Evolutionary conservation across 2,113 vertebrate species (phyloP).

Genomic region (Ciconia stormi): DNA sequence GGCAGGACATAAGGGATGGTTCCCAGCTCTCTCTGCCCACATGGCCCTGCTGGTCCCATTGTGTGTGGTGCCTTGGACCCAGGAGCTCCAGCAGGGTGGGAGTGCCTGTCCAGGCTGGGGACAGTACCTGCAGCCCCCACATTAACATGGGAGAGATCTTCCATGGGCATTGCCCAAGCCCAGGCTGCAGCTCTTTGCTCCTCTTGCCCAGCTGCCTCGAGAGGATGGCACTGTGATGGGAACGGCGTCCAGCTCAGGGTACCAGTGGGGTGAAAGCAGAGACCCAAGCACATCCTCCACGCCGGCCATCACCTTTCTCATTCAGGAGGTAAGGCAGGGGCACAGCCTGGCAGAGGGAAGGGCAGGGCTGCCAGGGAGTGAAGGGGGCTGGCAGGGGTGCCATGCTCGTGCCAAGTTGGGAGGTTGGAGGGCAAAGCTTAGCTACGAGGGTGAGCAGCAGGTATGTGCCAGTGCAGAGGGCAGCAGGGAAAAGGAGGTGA

Average conservation of each 20-base stretch:
- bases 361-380: background rate
- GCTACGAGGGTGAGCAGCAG: background rate
- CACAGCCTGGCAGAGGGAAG: background rate
- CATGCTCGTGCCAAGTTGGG: fast-evolving
- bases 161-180: background rate
- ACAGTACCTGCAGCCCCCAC: background rate
- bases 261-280: background rate
- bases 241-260: background rate
- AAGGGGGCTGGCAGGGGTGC: background rate
- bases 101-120: background rate
- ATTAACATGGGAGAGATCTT: background rate
- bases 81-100: background rate
- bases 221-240: background rate
- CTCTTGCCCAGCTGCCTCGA: background rate
- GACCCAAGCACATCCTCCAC: background rate
- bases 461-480: background rate
- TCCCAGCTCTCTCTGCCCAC: background rate
- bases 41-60: background rate
- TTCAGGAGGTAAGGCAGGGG: conserved; percentile 80
- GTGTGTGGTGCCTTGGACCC: background rate
- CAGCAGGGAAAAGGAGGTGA: background rate
- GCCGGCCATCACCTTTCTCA: conserved; percentile 77
- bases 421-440: background rate
- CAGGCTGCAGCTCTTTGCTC: background rate
- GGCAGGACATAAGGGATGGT: background rate